Conservation (phyloP, 2,797 vertebrate species). For the Myoxocephalus aenaeus region DNA sequence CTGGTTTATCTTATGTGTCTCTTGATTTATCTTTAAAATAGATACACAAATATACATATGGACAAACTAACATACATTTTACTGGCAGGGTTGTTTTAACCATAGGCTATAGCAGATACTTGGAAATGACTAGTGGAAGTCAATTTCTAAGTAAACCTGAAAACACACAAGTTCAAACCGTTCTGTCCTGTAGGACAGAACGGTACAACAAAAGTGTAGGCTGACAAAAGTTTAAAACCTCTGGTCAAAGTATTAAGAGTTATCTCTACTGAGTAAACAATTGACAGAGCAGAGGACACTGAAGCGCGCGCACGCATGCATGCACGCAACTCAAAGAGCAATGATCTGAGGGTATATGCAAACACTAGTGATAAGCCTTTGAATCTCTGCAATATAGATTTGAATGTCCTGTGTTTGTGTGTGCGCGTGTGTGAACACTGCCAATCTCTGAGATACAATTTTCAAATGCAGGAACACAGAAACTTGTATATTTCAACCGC, state of each 20-base stretch:
- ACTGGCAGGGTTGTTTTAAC: not conserved
- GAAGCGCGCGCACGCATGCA: conserved; percentile 17
- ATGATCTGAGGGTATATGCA: conserved; percentile 55
- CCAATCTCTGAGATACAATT: not conserved
- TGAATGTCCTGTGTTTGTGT: not conserved
- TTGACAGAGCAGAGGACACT: conserved; percentile 70
- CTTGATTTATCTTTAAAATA: not conserved
- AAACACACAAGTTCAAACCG: conserved; percentile 53
- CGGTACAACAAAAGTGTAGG: too few species aligned
- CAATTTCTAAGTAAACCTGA: conserved; percentile 3
- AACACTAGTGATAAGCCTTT: conserved; percentile 61
- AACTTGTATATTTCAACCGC: not conserved
- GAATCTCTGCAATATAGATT: conserved; percentile 40
- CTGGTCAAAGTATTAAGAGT: conserved; percentile 76
- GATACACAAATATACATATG: not conserved
- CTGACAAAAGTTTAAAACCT: conserved; percentile 42
- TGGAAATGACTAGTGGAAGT: conserved; percentile 6
- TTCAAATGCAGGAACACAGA: conserved; percentile 9
- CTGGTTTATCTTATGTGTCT: not conserved
- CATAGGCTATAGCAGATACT: not conserved
- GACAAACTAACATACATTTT: not conserved
- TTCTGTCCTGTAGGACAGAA: too few species aligned
- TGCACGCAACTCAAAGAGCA: conserved; percentile 46
- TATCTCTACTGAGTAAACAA: conserved; percentile 74
- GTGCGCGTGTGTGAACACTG: not conserved